These are phyloP conservation scores for Ctenochaetus hawaiiensis DNA, from an alignment of 2,797 vertebrate species.

Conservation along the genomic window DNA sequence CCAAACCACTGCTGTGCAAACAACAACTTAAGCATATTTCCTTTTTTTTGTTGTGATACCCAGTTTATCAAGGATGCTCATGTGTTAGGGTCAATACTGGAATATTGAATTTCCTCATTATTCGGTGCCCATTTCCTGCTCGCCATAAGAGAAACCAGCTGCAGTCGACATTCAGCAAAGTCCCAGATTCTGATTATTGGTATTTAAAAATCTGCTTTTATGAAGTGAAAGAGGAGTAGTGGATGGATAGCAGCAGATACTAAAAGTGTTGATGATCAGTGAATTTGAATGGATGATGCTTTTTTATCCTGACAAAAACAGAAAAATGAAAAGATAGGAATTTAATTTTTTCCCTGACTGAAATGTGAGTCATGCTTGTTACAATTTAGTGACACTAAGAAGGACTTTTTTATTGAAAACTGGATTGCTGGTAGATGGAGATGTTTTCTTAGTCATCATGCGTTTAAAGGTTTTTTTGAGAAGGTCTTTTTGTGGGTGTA, in stretches of 20 bases:
- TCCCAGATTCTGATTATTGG: constrained; percentile 44
- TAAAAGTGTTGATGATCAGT: constrained; percentile 11
- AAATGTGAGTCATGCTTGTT: background rate
- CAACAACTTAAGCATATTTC: constrained; percentile 20
- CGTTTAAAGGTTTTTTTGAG: constrained; percentile 2
- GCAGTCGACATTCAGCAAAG: constrained; percentile 41
- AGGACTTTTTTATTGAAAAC: background rate
- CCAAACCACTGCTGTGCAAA: constrained; percentile 36
- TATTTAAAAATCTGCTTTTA: constrained; percentile 54
- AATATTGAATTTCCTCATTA: constrained; percentile 62
- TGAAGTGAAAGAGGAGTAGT: constrained; percentile 35
- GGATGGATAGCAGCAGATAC: constrained; percentile 22
- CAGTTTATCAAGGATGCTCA: constrained; percentile 42
- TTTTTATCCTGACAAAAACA: constrained; percentile 9
- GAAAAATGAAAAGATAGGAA: constrained; percentile 1
- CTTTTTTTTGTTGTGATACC: constrained; percentile 9
- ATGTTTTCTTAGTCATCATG: background rate
- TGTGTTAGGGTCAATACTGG: constrained; percentile 52
- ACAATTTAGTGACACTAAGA: background rate
- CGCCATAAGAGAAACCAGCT: constrained; percentile 61
- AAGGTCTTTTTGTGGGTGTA: background rate
- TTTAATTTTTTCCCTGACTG: constrained; percentile 4
- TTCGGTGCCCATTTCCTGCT: constrained; percentile 60
- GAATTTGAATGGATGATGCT: constrained; percentile 7
- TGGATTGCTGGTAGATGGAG: background rate